Evolutionary conservation across 2,888 invertebrate genomes (phyloP).

Genomic region (Nematopogon swammerdamellus): DNA sequence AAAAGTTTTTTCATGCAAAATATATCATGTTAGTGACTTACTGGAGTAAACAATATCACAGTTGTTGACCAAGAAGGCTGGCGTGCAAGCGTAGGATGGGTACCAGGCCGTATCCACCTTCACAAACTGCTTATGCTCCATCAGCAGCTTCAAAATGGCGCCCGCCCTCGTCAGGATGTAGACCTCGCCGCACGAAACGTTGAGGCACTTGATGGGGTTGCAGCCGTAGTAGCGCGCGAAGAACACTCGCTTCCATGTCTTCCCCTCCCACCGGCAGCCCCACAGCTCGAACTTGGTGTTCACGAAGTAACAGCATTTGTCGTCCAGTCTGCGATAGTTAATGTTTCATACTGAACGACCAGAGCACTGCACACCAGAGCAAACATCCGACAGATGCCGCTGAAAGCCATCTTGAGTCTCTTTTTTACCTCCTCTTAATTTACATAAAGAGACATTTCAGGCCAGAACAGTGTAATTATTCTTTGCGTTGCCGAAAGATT

Average conservation of each 20-base stretch:
- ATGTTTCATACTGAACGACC: background rate
- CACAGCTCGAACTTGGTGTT: constrained; percentile 12
- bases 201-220: constrained; percentile 12
- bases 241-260: constrained; percentile 11
- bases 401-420: too few relatives aligned
- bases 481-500: too few relatives aligned
- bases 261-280: constrained; percentile 6
- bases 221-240: constrained; percentile 17
- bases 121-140: background rate
- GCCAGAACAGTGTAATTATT: too few relatives aligned
- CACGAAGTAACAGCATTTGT: constrained; percentile 17
- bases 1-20: too few relatives aligned
- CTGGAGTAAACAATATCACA: background rate
- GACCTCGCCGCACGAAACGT: constrained; percentile 14
- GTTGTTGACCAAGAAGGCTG: background rate
- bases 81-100: background rate
- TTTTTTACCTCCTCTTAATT: too few relatives aligned
- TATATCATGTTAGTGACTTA: background rate
- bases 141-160: constrained; percentile 10
- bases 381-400: too few relatives aligned
- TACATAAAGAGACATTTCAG: too few relatives aligned
- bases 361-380: too few relatives aligned
- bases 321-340: constrained; percentile 16
- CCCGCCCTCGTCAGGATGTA: constrained; percentile 20
- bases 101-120: background rate